A percentile compares a stretch with the other conserved stretches of the same genome.
Evolutionary conservation across 2,113 vertebrate genomes (phyloP).

Genomic region (Zosterops japonicus): DNA sequence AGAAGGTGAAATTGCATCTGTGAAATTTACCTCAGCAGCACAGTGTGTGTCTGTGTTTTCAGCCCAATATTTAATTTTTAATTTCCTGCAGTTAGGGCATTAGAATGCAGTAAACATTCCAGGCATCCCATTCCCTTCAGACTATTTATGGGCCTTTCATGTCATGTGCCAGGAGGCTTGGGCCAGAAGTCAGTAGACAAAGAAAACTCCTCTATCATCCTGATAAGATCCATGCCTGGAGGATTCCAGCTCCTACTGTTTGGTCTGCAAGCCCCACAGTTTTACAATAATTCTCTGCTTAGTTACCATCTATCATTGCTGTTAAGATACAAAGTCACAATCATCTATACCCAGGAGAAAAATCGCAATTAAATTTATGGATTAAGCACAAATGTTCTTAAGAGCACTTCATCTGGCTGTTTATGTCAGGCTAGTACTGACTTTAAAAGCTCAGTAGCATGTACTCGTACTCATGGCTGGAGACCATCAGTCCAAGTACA

Average conservation of each 20-base stretch:
- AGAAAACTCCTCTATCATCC: conserved; percentile 42
- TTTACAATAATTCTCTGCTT: background rate
- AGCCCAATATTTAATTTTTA: conserved; percentile 57
- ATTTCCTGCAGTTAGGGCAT: conserved; percentile 59
- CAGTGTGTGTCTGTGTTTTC: conserved; percentile 12
- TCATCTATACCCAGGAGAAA: background rate
- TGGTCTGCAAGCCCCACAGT: background rate
- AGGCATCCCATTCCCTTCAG: conserved; percentile 56
- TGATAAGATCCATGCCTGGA: conserved; percentile 43
- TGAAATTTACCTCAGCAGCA: conserved; percentile 43
- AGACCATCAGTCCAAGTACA: background rate
- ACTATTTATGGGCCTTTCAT: conserved; percentile 61
- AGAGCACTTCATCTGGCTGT: background rate
- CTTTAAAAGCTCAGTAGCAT: background rate
- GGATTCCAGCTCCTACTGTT: background rate
- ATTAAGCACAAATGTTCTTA: background rate
- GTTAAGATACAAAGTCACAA: background rate
- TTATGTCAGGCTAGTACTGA: background rate
- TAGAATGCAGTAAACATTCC: conserved; percentile 42
- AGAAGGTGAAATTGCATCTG: conserved; percentile 69
- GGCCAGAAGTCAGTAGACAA: conserved; percentile 37
- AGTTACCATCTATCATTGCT: background rate
- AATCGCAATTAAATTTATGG: background rate
- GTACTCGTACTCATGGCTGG: background rate
- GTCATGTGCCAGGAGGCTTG: conserved; percentile 57